Evolutionary conservation across 1,140 invertebrate species (phyloP).

Genomic region (Trichonephila inaurata): DNA sequence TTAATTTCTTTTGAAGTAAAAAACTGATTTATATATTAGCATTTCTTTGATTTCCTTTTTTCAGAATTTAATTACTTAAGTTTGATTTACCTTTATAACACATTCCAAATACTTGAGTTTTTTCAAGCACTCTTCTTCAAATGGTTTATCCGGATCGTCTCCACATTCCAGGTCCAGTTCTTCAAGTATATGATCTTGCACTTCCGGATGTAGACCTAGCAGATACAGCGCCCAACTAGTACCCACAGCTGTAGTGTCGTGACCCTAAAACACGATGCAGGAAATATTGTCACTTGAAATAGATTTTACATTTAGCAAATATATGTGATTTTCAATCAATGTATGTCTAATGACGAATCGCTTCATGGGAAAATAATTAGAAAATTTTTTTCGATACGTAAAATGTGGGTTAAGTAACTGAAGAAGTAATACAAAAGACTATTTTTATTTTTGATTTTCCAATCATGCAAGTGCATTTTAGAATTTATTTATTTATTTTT

Average conservation of each 20-base stretch:
- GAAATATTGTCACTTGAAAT: background rate
- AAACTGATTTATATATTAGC: no score
- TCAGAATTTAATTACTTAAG: background rate
- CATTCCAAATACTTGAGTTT: constrained; percentile 87
- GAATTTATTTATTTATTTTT: no score
- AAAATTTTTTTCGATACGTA: background rate
- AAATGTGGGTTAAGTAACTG: background rate
- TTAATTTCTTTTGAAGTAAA: no score
- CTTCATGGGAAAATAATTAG: background rate
- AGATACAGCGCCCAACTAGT: constrained; percentile 86
- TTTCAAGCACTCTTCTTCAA: constrained; percentile 84
- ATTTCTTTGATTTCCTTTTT: no score
- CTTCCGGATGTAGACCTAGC: constrained; percentile 88
- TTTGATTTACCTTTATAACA: constrained; percentile 83
- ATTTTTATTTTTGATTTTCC: no score
- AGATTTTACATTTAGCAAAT: background rate
- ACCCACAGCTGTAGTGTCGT: constrained; percentile 79
- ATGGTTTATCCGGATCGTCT: constrained; percentile 78
- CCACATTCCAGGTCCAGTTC: constrained; percentile 86
- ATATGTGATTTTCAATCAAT: background rate
- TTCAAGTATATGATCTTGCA: constrained; percentile 88
- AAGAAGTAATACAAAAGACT: background rate
- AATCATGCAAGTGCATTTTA: no score
- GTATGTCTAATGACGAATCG: background rate
- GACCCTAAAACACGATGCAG: constrained; percentile 50